Base-by-base conservation (phyloP, 2,113 vertebrate species). In the Lipophrys pholis region DNA sequence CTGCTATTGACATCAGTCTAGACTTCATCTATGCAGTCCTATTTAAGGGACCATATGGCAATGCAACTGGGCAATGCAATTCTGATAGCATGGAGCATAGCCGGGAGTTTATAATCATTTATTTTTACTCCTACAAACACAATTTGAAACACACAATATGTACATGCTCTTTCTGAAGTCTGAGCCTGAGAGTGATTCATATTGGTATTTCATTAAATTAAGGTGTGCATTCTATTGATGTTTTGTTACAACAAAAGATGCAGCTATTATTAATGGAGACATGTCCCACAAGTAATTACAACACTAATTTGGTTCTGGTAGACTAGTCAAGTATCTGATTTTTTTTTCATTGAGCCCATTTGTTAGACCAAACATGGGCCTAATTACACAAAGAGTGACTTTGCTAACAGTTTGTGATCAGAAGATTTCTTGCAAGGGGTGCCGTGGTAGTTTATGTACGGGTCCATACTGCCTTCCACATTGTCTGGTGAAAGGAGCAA, bases 291-390 rank as follows among this genome's bases (percentile, higher is more conserved):
- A 73, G 80, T 91, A 89, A 90, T 91, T 87, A 87, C 77, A 75
- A 82, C 76, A 80, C 83, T 91, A 89, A 90, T 93, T 90, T 85
- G 76, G 73, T 79, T 89, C 82, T 80, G 80, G 70, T 82, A 61
- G 81, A 82, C 62, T 80, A 77, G 69, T 54, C 66, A 64, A 64
- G 59, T 85, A 86, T 85, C 76, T 82, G 78, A 92, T 90, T 87
- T 85, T 30, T 30, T 30, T 75, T 61, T 69, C 66, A 85, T 76
- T 84, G 80, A 86, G 80, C 79, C 70, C 36, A 77, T 87, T 89
- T 83, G 73, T 87, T 87, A 90, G 83, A 82, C 73, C 78, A 90
- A 58, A 54, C 70, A 63, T 51, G 43, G 62, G 11, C 53, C 70
- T 84, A 82, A 88, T 81, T 71, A 85, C 66, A 60, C 16, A 59